Evolutionary conservation across 2,113 vertebrate species (phyloP).

Genomic region (Prochilodus magdalenae): DNA sequence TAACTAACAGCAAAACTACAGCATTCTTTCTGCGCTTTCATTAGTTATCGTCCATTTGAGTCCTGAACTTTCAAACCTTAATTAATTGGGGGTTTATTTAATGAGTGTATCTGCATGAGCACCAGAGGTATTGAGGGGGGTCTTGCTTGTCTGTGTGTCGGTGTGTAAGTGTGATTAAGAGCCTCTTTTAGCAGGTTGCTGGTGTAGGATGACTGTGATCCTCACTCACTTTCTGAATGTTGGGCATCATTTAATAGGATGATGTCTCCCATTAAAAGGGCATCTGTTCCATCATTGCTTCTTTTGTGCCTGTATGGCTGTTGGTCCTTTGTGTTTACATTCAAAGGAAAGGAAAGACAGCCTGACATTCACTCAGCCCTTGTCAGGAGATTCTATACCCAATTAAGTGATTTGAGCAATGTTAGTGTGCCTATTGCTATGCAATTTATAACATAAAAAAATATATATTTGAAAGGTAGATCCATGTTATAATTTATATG

Average conservation of each 20-base stretch:
- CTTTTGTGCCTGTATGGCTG: conserved; percentile 54
- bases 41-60: conserved; percentile 26
- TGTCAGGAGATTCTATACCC: conserved; percentile 53
- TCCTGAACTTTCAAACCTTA: conserved; percentile 8
- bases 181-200: conserved; percentile 41
- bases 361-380: conserved; percentile 52
- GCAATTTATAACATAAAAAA: no score
- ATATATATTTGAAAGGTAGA: no score
- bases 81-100: conserved; percentile 26
- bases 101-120: conserved; percentile 2
- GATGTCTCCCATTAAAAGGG: no score
- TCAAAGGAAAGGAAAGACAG: conserved; percentile 52
- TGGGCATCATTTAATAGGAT: conserved; percentile 55
- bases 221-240: conserved; percentile 42
- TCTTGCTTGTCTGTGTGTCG: conserved; percentile 7
- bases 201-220: conserved; percentile 48
- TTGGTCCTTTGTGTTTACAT: conserved; percentile 56
- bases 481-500: no score
- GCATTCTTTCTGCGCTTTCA: conserved; percentile 28
- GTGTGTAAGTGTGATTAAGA: conserved; percentile 40
- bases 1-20: conserved; percentile 8
- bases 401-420: conserved; percentile 59
- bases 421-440: not conserved
- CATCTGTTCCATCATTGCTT: conserved; percentile 60
- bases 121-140: conserved; percentile 24